These are phyloP conservation scores for Spermophilus dauricus DNA, from an alignment of 2,113 vertebrate species.

Conservation along the genomic window DNA sequence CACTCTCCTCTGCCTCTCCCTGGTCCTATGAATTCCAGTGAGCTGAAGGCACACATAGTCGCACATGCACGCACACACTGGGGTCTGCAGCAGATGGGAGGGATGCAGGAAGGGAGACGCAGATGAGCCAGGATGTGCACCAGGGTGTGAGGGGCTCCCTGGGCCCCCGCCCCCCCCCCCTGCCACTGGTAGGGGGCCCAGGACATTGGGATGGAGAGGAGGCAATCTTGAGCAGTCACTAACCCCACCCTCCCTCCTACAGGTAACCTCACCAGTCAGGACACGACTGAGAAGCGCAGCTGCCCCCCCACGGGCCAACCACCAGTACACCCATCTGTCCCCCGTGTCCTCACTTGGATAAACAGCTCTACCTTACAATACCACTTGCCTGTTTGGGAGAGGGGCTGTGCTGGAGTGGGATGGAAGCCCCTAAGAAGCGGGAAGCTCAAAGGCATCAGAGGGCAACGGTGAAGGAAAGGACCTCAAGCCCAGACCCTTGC, in stretches of 20 bases:
- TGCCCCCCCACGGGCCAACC: background rate
- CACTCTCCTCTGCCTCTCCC: background rate
- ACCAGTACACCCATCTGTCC: background rate
- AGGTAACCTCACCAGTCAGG: conserved; percentile 6
- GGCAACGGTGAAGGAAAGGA: background rate
- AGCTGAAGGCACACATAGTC: background rate
- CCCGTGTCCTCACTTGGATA: conserved; percentile 49
- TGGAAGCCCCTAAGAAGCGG: background rate
- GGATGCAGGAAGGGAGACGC: rapidly evolving
- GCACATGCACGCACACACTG: background rate
- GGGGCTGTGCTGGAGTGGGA: background rate
- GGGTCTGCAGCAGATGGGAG: background rate
- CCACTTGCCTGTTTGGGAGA: conserved; percentile 48
- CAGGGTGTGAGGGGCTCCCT: background rate
- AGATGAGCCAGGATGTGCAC: background rate
- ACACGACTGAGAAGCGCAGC: background rate
- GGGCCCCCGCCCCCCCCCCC: too few species aligned
- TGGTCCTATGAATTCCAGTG: background rate
- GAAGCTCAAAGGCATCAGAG: background rate
- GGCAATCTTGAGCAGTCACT: background rate
- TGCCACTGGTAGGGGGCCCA: rapidly evolving
- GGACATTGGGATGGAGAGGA: background rate
- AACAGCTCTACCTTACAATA: conserved; percentile 15
- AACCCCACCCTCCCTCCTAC: conserved; percentile 44
- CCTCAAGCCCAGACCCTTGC: background rate